Evolutionary conservation across 1,140 invertebrate genomes (phyloP).

Genomic region (Rhagoletis zephyria): DNA sequence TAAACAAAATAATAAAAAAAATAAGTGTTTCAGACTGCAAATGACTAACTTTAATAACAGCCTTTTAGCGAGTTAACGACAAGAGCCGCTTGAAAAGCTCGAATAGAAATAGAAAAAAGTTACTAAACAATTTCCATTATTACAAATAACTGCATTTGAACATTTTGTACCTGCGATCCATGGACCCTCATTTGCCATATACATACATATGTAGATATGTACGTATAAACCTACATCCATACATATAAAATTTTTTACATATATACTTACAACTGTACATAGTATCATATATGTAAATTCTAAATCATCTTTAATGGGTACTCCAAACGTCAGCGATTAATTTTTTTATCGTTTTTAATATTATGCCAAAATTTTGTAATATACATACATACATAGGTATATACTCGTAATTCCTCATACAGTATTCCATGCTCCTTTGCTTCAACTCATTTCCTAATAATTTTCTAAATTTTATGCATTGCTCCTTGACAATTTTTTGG

Average conservation of each 20-base stretch:
- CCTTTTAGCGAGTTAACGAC: too few species aligned
- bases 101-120: background rate
- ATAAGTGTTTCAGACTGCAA: background rate
- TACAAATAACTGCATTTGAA: conserved; percentile 28
- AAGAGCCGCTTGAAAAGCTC: too few species aligned
- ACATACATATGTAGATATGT: conserved; percentile 5
- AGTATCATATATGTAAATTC: background rate
- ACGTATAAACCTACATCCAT: background rate
- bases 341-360: background rate
- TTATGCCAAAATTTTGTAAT: background rate
- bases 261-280: conserved; percentile 1
- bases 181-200: conserved; percentile 45
- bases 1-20: too few species aligned
- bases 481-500: conserved; percentile 12
- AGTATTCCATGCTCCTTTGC: conserved; percentile 11
- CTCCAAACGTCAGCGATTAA: conserved; percentile 4
- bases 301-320: background rate
- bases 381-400: background rate
- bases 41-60: background rate
- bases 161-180: conserved; percentile 51
- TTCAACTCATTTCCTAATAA: conserved; percentile 15
- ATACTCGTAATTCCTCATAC: background rate
- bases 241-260: background rate
- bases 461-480: conserved; percentile 12
- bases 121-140: conserved; percentile 1